Percentiles rank a stretch among this genome's conserved stretches.
Conservation (phyloP, 2,113 vertebrate species). For the Saccopteryx leptura region DNA sequence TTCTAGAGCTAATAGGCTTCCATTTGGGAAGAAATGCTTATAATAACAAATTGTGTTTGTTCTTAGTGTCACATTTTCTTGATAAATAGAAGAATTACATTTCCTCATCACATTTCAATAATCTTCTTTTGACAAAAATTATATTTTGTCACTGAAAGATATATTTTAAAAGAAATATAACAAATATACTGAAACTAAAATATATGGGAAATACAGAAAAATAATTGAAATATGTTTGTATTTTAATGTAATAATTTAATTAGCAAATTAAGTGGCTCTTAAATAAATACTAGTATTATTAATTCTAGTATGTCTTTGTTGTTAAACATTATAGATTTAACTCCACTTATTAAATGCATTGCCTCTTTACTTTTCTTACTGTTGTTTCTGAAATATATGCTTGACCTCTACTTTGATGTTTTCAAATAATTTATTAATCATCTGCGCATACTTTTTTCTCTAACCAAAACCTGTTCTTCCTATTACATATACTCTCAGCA, state of each 20-base stretch:
- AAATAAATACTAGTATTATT: background rate
- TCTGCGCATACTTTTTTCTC: background rate
- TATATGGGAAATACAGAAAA: background rate
- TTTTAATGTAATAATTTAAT: background rate
- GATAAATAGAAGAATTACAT: constrained; percentile 13
- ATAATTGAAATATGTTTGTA: background rate
- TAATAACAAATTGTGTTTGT: background rate
- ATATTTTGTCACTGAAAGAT: background rate
- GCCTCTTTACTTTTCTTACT: background rate
- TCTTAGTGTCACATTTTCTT: constrained; percentile 57
- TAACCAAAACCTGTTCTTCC: background rate
- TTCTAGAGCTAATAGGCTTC: constrained; percentile 14
- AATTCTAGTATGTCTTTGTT: background rate
- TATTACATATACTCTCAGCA: background rate
- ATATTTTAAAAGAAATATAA: constrained; percentile 27
- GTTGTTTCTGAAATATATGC: background rate
- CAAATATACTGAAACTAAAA: constrained; percentile 15
- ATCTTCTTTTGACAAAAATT: constrained; percentile 46
- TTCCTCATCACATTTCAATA: constrained; percentile 75
- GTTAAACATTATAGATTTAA: background rate
- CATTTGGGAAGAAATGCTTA: constrained; percentile 64
- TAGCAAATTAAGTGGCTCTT: background rate
- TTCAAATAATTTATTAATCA: background rate
- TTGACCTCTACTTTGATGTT: background rate
- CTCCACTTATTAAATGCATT: background rate